Conservation (phyloP, 2,888 invertebrate species). For the Aphrophora alni region DNA sequence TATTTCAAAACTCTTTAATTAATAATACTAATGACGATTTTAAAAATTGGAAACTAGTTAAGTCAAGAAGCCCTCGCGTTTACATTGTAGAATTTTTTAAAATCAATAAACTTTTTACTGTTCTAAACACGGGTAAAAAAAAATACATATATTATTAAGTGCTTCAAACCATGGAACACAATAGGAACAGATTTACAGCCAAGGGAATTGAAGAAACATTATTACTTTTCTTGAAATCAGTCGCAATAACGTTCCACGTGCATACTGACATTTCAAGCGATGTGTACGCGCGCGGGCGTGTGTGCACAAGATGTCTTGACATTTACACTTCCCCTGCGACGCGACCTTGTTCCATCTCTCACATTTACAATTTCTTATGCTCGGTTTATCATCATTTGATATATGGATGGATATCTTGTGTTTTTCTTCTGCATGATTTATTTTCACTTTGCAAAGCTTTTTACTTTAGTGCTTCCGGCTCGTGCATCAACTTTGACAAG, state of each 20-base stretch:
- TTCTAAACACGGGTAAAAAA: too few species aligned
- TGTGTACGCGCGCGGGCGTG: background rate
- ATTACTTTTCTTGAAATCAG: background rate
- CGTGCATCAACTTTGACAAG: slow-evolving; percentile 6
- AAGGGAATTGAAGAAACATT: background rate
- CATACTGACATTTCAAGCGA: background rate
- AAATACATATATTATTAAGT: too few species aligned
- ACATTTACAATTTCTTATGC: background rate
- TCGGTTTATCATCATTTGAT: background rate
- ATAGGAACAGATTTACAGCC: too few species aligned
- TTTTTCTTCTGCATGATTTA: background rate
- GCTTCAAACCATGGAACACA: too few species aligned
- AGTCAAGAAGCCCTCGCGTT: too few species aligned
- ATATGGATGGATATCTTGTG: background rate
- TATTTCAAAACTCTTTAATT: too few species aligned
- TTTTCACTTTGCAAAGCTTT: slow-evolving; percentile 2
- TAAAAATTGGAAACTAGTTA: too few species aligned
- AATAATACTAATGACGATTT: too few species aligned
- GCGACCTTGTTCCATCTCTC: background rate
- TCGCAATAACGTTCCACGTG: background rate
- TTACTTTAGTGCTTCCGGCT: background rate
- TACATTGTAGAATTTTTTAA: too few species aligned
- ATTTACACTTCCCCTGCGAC: background rate
- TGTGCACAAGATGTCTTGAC: background rate
- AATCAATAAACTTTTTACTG: too few species aligned